These are phyloP conservation scores for Loris lydekkerianus DNA, from an alignment of 2,797 vertebrate species.

Conservation along the genomic window DNA sequence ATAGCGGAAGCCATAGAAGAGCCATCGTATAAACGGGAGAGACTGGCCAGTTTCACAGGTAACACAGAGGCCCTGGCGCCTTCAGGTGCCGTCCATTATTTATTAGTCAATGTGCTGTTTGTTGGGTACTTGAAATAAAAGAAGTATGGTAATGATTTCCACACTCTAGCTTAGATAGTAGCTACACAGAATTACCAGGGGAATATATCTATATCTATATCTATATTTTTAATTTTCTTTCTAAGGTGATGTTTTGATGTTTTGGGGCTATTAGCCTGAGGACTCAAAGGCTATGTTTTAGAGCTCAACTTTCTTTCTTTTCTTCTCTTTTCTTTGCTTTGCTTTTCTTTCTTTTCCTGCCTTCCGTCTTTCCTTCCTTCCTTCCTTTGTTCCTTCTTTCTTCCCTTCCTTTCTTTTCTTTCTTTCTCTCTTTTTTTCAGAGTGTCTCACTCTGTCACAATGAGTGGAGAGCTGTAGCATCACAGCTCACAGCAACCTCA, in stretches of 20 bases:
- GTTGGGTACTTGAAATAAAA: not conserved
- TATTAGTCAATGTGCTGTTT: slow-evolving; percentile 5
- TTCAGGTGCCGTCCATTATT: not conserved
- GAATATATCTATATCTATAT: not conserved
- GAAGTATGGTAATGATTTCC: slow-evolving; percentile 37
- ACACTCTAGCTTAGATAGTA: not conserved
- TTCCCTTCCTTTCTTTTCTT: rapidly evolving
- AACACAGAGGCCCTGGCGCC: slow-evolving; percentile 60
- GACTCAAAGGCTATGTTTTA: not conserved
- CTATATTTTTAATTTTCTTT: too few species aligned
- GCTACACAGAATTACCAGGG: not conserved
- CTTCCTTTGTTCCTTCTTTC: rapidly evolving
- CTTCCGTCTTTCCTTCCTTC: rapidly evolving
- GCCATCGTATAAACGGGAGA: slow-evolving; percentile 85
- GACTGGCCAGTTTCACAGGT: slow-evolving; percentile 88
- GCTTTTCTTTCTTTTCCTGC: too few species aligned
- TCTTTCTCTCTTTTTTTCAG: too few species aligned
- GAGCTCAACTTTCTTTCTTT: not conserved
- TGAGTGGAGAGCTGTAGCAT: too few species aligned
- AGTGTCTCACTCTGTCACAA: too few species aligned
- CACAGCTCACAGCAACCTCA: too few species aligned
- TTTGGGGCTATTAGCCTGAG: not conserved
- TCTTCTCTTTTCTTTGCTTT: rapidly evolving
- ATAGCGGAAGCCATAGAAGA: slow-evolving; percentile 89
- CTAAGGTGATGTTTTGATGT: not conserved